phyloP scores from a whole-genome alignment of 2,113 vertebrate species.

The Psittacula cyanocephala region DNA sequence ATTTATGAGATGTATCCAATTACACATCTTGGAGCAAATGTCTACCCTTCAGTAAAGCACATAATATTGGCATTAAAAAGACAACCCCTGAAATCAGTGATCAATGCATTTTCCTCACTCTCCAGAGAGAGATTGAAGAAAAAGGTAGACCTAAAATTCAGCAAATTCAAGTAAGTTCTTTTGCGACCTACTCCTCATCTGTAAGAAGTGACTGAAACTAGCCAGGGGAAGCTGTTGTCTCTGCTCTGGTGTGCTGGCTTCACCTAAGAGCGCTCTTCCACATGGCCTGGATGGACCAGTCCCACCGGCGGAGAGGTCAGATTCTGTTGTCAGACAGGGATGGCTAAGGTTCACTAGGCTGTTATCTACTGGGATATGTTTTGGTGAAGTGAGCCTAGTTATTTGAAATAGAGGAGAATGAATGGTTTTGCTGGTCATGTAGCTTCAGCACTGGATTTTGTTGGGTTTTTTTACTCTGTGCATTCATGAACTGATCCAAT shows the following conservation, averaged over 20 bases:
- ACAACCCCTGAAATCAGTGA: neutral
- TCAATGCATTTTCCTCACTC: neutral
- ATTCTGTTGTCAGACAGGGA: neutral
- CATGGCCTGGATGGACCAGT: neutral
- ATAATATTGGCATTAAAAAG: conserved; percentile 13
- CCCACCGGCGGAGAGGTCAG: neutral
- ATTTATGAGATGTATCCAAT: conserved; percentile 57
- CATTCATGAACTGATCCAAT: neutral
- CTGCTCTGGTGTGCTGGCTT: neutral
- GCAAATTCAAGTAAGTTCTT: neutral
- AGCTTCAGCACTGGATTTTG: neutral
- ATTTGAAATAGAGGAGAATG: neutral
- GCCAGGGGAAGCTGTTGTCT: neutral
- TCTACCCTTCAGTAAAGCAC: neutral
- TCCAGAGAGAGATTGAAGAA: neutral
- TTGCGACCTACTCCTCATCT: neutral
- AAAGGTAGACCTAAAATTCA: neutral
- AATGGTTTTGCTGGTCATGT: neutral
- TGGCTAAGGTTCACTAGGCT: neutral
- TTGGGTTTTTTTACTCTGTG: neutral
- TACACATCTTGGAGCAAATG: conserved; percentile 26
- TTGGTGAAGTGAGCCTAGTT: neutral
- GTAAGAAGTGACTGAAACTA: neutral
- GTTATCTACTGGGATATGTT: neutral
- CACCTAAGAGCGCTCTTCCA: neutral